Percentiles rank a stretch among this genome's conserved stretches.
phyloP scores from a whole-genome alignment of 2,888 invertebrate genomes.

The Oxycera nigricornis region DNA sequence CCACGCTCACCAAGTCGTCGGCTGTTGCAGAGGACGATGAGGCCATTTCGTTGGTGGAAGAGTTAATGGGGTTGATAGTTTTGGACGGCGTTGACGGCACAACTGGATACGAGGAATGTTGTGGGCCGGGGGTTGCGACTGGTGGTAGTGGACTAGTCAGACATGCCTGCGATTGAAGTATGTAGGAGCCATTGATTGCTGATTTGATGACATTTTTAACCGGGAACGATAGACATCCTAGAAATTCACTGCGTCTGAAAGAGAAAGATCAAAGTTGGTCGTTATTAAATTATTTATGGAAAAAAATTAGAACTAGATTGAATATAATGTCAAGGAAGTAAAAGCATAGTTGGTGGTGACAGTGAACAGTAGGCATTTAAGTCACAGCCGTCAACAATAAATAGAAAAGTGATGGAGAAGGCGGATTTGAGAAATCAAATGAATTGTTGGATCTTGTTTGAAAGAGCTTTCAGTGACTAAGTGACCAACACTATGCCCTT shows the following conservation, averaged over 20 bases:
- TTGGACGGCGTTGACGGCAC: conserved; percentile 22
- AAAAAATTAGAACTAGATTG: too few relatives aligned
- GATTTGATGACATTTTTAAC: conserved; percentile 79
- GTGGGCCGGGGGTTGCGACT: conserved; percentile 54
- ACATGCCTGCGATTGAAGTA: conserved; percentile 73
- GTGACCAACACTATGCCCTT: too few relatives aligned
- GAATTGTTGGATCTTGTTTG: too few relatives aligned
- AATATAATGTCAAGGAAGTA: too few relatives aligned
- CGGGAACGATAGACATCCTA: conserved; percentile 93
- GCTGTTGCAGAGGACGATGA: neutral
- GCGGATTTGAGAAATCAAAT: too few relatives aligned
- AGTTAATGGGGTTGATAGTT: conserved; percentile 48
- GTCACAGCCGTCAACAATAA: too few relatives aligned
- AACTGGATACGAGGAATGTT: conserved; percentile 48
- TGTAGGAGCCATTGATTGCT: conserved; percentile 74
- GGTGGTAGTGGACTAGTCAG: conserved; percentile 62
- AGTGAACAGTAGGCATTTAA: too few relatives aligned
- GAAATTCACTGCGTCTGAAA: conserved; percentile 90
- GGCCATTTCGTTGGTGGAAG: conserved; percentile 41
- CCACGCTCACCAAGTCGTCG: conserved; percentile 58
- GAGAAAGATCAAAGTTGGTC: too few relatives aligned
- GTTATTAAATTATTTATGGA: too few relatives aligned
- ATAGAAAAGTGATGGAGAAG: too few relatives aligned
- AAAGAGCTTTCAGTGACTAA: too few relatives aligned
- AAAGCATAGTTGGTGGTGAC: too few relatives aligned